A percentile compares a stretch with the other conserved stretches of the same genome.
Evolutionary conservation across 2,113 vertebrate genomes (phyloP).

Genomic region (Camarhynchus parvulus): DNA sequence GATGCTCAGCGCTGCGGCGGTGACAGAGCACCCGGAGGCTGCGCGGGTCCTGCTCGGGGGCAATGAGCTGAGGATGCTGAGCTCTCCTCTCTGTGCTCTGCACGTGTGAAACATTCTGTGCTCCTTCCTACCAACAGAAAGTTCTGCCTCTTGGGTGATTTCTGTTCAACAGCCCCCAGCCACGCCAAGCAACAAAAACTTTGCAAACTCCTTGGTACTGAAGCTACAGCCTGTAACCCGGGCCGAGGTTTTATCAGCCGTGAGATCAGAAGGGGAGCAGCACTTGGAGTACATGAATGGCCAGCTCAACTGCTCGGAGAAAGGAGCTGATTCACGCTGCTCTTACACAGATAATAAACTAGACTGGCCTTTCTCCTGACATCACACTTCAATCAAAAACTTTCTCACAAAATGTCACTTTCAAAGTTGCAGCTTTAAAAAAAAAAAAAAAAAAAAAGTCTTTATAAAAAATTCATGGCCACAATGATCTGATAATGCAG

Average conservation of each 20-base stretch:
- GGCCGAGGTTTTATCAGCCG: not conserved
- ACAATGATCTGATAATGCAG: constrained; percentile 86
- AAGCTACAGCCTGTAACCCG: not conserved
- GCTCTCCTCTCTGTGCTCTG: not conserved
- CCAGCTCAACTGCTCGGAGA: constrained; percentile 4
- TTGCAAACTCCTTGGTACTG: not conserved
- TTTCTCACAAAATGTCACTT: constrained; percentile 82
- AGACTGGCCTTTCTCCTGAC: constrained; percentile 72
- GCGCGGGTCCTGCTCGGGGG: accelerated
- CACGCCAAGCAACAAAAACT: not conserved
- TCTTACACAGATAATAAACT: constrained; percentile 52
- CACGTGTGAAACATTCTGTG: accelerated
- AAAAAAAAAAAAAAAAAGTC: constrained; percentile 48
- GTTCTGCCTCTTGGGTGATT: not conserved
- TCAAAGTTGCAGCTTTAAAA: constrained; percentile 78
- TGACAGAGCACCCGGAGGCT: accelerated
- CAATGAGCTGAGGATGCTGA: not conserved
- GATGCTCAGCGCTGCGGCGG: accelerated
- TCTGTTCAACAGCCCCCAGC: not conserved
- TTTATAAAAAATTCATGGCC: constrained; percentile 90
- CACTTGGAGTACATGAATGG: not conserved
- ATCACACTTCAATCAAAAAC: constrained; percentile 79
- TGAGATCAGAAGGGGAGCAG: not conserved
- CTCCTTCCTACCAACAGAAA: not conserved
- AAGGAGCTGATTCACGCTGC: constrained; percentile 13